Conservation (phyloP, 1,140 invertebrate genomes). For the Drosophila dunni region DNA sequence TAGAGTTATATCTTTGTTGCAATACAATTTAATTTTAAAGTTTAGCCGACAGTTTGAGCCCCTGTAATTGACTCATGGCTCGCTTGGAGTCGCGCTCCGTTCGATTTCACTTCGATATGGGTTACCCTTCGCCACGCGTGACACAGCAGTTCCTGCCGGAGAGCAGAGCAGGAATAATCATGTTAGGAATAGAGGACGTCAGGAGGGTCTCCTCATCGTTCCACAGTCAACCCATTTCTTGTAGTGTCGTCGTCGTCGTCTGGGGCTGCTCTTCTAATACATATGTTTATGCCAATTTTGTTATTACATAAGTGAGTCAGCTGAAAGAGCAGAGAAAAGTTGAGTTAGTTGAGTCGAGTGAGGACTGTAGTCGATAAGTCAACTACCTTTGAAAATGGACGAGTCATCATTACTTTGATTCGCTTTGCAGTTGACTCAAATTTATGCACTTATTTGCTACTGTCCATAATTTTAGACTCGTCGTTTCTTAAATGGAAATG, state of each 20-base stretch:
- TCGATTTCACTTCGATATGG: constrained; percentile 22
- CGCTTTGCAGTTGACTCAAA: constrained; percentile 65
- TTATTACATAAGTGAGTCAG: constrained; percentile 82
- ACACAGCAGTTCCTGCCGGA: constrained; percentile 55
- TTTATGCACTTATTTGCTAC: constrained; percentile 76
- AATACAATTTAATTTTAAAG: not conserved
- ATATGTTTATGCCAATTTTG: constrained; percentile 81
- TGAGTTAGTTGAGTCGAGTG: constrained; percentile 14
- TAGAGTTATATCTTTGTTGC: not conserved
- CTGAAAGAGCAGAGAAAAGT: constrained; percentile 33
- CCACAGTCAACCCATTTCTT: constrained; percentile 41
- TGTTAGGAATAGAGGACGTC: constrained; percentile 24
- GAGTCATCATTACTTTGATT: constrained; percentile 76
- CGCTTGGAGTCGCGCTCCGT: not conserved
- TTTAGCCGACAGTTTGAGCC: not conserved
- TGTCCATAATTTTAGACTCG: constrained; percentile 56
- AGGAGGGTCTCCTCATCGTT: not conserved
- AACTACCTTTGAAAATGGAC: constrained; percentile 39
- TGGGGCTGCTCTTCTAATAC: constrained; percentile 54
- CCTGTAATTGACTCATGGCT: constrained; percentile 10
- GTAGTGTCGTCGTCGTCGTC: constrained; percentile 29
- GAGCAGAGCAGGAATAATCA: constrained; percentile 50
- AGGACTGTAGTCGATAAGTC: constrained; percentile 48
- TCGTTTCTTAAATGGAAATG: constrained; percentile 43
- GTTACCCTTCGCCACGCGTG: constrained; percentile 45